A percentile compares a stretch with the other conserved stretches of the same genome.
Conservation (phyloP, 2,888 invertebrate species). For the Leptogaster cylindrica region DNA sequence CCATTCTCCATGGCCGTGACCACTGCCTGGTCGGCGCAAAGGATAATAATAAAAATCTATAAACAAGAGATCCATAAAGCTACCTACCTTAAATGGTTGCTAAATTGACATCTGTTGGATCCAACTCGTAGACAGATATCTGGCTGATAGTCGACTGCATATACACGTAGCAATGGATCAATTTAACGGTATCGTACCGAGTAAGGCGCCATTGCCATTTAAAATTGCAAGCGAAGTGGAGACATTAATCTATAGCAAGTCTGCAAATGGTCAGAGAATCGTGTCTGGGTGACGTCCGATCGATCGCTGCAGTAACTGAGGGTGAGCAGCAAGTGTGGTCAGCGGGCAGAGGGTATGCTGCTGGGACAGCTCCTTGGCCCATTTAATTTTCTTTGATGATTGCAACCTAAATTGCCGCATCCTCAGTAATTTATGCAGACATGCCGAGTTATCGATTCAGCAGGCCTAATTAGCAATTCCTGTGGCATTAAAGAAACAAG, state of each 20-base stretch:
- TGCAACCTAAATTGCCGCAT: not conserved
- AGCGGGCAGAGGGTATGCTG: too few relatives aligned
- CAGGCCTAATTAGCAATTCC: conserved; percentile 21
- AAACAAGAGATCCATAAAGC: conserved; percentile 39
- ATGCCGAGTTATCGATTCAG: conserved; percentile 16
- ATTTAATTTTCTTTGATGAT: not conserved
- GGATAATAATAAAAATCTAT: conserved; percentile 15
- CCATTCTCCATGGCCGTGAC: not conserved
- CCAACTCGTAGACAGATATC: conserved; percentile 2
- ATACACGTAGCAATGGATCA: conserved; percentile 1
- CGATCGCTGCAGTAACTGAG: conserved; percentile 10
- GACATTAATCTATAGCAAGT: conserved; percentile 26
- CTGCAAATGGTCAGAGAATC: not conserved
- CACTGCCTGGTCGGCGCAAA: not conserved
- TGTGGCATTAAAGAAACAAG: conserved; percentile 5
- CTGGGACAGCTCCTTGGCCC: not conserved
- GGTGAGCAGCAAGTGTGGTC: too few relatives aligned
- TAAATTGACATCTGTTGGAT: conserved; percentile 41
- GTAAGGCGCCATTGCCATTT: conserved; percentile 40
- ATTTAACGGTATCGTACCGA: conserved; percentile 40
- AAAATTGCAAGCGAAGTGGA: conserved; percentile 27
- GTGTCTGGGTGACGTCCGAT: conserved; percentile 1
- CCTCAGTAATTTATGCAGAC: conserved; percentile 8
- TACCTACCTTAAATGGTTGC: conserved; percentile 42
- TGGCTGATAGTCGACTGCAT: not conserved